Conservation (phyloP, 2,113 vertebrate genomes). For the Microtus richardsoni region DNA sequence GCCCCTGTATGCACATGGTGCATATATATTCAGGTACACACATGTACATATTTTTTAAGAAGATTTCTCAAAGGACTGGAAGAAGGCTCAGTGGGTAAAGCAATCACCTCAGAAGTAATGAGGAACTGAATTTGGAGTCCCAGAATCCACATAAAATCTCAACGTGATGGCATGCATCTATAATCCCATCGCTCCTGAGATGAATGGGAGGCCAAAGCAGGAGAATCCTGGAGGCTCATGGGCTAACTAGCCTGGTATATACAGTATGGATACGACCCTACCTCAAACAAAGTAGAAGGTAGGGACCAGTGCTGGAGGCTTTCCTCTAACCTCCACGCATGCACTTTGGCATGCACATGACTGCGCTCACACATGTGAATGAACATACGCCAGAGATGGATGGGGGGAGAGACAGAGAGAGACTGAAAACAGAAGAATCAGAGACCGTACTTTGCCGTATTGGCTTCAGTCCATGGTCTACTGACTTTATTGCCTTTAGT, state of each 20-base stretch:
- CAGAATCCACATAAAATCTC: background rate
- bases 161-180: background rate
- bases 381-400: too few species aligned
- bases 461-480: background rate
- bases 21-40: background rate
- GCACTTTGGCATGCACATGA: background rate
- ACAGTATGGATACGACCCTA: background rate
- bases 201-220: background rate
- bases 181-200: too few species aligned
- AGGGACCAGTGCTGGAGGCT: background rate
- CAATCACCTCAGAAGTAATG: background rate
- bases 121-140: background rate
- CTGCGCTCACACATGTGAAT: background rate
- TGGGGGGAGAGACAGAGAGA: background rate
- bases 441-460: background rate
- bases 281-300: background rate
- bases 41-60: background rate
- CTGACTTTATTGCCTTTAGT: background rate
- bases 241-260: background rate
- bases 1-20: background rate
- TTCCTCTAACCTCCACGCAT: background rate
- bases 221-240: background rate
- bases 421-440: background rate
- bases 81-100: background rate
- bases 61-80: background rate